Evolutionary conservation across 2,797 vertebrate species (phyloP).

Genomic region (Parauchenoglanis ngamensis): DNA sequence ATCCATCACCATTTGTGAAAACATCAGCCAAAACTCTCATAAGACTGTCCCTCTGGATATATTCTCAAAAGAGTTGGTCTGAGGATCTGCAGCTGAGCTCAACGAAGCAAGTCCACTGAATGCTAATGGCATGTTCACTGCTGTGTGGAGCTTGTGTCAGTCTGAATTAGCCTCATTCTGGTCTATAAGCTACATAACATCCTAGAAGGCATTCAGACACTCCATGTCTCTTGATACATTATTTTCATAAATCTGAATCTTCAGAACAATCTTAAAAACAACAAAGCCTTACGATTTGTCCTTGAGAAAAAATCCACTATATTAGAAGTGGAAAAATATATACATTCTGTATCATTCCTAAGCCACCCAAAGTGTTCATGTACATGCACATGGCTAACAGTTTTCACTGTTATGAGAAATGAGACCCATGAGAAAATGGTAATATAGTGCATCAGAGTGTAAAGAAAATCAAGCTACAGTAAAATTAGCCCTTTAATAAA

Average conservation of each 20-base stretch:
- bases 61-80: background rate
- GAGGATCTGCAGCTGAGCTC: conserved; percentile 10
- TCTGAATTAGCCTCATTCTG: conserved; percentile 24
- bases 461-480: background rate
- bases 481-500: background rate
- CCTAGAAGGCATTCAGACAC: background rate
- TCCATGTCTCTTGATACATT: background rate
- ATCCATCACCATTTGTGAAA: background rate
- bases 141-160: background rate
- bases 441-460: background rate
- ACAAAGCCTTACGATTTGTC: background rate
- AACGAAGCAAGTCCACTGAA: conserved; percentile 12
- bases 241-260: conserved; percentile 7
- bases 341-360: background rate
- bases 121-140: conserved; percentile 7
- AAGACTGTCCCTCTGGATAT: conserved; percentile 1
- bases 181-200: background rate
- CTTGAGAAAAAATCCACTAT: background rate
- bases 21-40: background rate
- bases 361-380: background rate
- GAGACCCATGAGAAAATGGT: background rate
- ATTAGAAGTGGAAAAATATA: background rate
- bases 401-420: background rate
- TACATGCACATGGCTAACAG: background rate
- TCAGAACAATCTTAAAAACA: background rate